Conservation (phyloP, 2,888 invertebrate species). For the Leptinotarsa tumamoca region DNA sequence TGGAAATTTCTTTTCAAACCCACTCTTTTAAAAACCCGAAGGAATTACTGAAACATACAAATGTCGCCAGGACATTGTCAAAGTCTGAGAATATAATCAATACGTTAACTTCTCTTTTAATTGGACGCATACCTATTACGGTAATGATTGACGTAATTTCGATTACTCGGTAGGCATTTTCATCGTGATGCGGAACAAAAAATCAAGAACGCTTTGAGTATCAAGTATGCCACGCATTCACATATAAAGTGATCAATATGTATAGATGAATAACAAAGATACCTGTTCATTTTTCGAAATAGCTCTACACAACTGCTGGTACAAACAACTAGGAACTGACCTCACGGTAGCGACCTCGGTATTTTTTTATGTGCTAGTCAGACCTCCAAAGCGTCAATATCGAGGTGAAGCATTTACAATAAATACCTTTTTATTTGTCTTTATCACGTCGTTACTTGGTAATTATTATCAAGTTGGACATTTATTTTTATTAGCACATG, state of each 20-base stretch:
- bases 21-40: no score
- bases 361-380: conserved; percentile 40
- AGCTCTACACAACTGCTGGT: conserved; percentile 6
- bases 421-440: conserved; percentile 24
- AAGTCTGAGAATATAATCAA: not conserved
- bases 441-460: conserved; percentile 18
- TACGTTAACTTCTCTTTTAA: not conserved
- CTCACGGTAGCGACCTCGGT: conserved; percentile 20
- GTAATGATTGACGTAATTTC: conserved; percentile 13
- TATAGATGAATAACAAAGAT: conserved; percentile 24
- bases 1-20: no score
- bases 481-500: not conserved
- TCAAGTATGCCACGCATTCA: not conserved
- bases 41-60: not conserved
- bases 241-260: conserved; percentile 14
- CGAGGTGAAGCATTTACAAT: conserved; percentile 36
- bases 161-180: conserved; percentile 3
- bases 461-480: not conserved
- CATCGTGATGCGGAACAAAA: conserved; percentile 13
- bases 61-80: not conserved
- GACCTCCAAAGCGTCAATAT: conserved; percentile 43
- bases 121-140: not conserved
- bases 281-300: conserved; percentile 22
- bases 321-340: conserved; percentile 24
- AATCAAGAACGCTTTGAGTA: conserved; percentile 3